phyloP scores from a whole-genome alignment of 2,113 vertebrate species.

The Tachysurus fulvidraco region DNA sequence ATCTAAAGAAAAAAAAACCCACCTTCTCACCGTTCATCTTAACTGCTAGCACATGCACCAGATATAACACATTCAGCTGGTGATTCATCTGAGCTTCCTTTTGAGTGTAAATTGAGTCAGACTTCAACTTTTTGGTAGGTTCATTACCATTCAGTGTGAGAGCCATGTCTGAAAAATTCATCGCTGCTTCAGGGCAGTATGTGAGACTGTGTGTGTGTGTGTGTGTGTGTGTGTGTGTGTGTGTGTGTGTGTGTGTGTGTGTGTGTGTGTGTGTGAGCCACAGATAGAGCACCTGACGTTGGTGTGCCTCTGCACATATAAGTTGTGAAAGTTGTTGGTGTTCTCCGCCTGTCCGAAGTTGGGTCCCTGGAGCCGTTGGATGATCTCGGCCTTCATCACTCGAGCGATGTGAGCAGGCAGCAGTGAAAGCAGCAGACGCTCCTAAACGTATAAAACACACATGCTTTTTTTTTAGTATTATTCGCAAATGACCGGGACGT shows the following conservation, averaged over 20 bases:
- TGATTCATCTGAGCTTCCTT: not conserved
- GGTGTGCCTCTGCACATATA: constrained; percentile 95
- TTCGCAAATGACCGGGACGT: not conserved
- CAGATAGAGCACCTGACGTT: constrained; percentile 85
- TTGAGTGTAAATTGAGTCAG: constrained; percentile 22
- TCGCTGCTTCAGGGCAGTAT: not conserved
- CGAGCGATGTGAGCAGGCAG: constrained; percentile 95
- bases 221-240: not conserved
- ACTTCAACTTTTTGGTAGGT: not conserved
- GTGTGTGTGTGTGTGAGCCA: not conserved
- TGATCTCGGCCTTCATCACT: constrained; percentile 99
- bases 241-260: constrained; percentile 16
- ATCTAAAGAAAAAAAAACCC: not conserved
- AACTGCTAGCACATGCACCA: not conserved
- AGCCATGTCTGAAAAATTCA: constrained; percentile 20
- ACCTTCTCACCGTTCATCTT: not conserved
- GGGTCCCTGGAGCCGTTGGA: constrained; percentile 93
- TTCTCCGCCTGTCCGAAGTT: constrained; percentile 94
- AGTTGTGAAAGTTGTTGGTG: constrained; percentile 98
- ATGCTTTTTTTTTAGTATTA: not conserved
- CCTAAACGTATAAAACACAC: constrained; percentile 69
- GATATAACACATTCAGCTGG: not conserved
- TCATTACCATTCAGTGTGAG: constrained; percentile 31
- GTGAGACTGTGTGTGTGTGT: not conserved
- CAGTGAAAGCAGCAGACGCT: constrained; percentile 91